A percentile compares a stretch with the other conserved stretches of the same genome.
Evolutionary conservation across 2,888 invertebrate genomes (phyloP).

Genomic region (Chydorus sphaericus): DNA sequence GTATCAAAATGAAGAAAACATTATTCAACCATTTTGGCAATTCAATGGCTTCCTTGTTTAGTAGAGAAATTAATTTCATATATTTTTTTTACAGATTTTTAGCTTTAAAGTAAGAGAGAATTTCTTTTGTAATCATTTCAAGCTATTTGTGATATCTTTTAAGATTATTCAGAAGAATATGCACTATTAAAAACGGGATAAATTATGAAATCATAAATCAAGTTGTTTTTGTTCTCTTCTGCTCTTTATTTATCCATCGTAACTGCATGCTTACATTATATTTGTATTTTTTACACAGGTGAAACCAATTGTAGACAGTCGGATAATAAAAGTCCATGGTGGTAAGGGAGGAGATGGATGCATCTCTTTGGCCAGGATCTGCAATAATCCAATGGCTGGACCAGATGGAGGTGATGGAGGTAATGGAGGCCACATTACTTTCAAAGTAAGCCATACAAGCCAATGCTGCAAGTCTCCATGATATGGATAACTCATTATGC

Average conservation of each 20-base stretch:
- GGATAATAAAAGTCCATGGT: conserved; percentile 48
- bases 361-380: conserved; percentile 67
- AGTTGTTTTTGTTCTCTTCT: too few species aligned
- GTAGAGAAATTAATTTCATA: too few species aligned
- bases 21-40: too few species aligned
- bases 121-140: background rate
- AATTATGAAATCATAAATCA: too few species aligned
- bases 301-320: conserved; percentile 55
- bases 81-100: too few species aligned
- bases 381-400: conserved; percentile 74
- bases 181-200: too few species aligned
- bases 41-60: too few species aligned
- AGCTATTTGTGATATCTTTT: background rate
- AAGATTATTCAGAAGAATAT: too few species aligned
- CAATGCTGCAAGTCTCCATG: background rate
- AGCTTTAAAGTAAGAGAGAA: too few species aligned
- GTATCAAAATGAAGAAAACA: too few species aligned
- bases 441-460: conserved; percentile 36
- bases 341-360: conserved; percentile 90
- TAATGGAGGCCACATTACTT: conserved; percentile 83
- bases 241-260: too few species aligned
- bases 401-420: conserved; percentile 97
- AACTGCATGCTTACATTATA: background rate
- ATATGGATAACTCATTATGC: background rate
- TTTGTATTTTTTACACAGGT: conserved; percentile 26